Percentiles rank a stretch among this genome's conserved stretches.
These are phyloP conservation scores for Psilopsiagon aurifrons DNA, from an alignment of 2,113 vertebrate species.

Conservation along the genomic window DNA sequence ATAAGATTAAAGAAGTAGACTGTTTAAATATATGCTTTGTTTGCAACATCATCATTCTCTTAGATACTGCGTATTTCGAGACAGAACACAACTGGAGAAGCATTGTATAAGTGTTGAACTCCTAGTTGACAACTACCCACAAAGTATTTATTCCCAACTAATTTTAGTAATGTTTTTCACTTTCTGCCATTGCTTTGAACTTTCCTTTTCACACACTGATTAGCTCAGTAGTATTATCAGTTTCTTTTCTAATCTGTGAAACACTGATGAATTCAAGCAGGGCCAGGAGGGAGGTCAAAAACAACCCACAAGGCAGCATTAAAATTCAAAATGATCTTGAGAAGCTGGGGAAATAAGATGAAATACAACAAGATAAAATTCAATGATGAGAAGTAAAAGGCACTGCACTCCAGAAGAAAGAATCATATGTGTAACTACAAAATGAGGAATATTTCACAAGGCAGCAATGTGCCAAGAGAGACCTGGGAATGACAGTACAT, in stretches of 20 bases:
- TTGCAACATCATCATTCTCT: not conserved
- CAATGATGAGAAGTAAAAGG: slow-evolving; percentile 26
- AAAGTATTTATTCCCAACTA: not conserved
- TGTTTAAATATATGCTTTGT: not conserved
- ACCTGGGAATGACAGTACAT: not conserved
- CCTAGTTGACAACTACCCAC: not conserved
- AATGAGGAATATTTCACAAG: not conserved
- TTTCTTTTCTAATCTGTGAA: slow-evolving; percentile 31
- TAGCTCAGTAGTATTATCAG: slow-evolving; percentile 10
- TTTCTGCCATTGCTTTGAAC: not conserved
- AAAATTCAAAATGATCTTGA: slow-evolving; percentile 30
- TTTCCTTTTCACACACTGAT: slow-evolving; percentile 10
- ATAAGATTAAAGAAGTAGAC: not conserved
- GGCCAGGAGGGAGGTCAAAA: not conserved
- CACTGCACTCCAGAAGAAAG: not conserved
- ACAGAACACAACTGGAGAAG: not conserved
- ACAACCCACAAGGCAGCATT: not conserved
- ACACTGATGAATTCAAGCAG: not conserved
- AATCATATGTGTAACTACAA: slow-evolving; percentile 2
- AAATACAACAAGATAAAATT: slow-evolving; percentile 30
- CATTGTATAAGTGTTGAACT: not conserved
- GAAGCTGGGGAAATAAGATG: slow-evolving; percentile 42
- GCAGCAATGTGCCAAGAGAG: not conserved
- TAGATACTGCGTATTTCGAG: not conserved
- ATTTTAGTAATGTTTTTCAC: not conserved